phyloP scores from a whole-genome alignment of 2,113 vertebrate genomes.

The Hippopotamus amphibius region DNA sequence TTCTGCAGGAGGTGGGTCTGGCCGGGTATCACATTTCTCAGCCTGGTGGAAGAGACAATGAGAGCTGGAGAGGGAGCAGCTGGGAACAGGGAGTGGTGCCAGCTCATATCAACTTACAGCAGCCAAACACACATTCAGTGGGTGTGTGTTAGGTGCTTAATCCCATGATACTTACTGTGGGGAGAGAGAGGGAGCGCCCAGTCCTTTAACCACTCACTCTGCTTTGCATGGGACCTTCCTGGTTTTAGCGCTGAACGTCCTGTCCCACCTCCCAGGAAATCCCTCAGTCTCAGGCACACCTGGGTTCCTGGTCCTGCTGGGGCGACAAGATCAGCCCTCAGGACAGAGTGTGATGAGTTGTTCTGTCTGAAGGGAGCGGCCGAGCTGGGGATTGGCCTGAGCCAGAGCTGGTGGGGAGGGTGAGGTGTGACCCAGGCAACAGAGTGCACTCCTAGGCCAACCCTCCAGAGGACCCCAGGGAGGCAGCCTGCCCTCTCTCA shows the following conservation, averaged over 20 bases:
- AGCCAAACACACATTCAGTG: accelerated
- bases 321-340: not conserved
- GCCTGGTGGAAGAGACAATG: not conserved
- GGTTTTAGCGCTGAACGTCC: accelerated
- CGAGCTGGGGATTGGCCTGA: not conserved
- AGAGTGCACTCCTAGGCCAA: accelerated
- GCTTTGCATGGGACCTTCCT: not conserved
- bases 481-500: accelerated
- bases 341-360: not conserved
- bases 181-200: not conserved
- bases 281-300: not conserved
- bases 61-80: not conserved
- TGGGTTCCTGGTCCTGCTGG: not conserved
- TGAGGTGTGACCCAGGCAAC: accelerated
- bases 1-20: not conserved
- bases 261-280: not conserved
- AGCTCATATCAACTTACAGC: accelerated
- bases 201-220: not conserved
- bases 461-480: not conserved
- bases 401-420: not conserved
- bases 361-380: not conserved
- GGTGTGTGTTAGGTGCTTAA: accelerated
- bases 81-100: accelerated
- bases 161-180: not conserved
- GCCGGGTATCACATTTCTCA: not conserved